Conservation (phyloP, 2,888 invertebrate genomes). For the Cabera pusaria region DNA sequence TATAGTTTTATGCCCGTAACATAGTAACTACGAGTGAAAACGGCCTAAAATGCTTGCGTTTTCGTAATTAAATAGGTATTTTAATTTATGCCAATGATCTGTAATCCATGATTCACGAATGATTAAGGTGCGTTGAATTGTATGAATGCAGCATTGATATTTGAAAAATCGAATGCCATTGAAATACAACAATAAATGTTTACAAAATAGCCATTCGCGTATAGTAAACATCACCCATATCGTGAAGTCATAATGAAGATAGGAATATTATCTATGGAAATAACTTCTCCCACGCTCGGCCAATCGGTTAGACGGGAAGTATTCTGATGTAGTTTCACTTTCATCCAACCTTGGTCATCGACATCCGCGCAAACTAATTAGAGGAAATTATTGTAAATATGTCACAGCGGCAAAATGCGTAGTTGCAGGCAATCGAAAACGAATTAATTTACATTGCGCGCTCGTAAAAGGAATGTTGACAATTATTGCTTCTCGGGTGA, state of each 20-base stretch:
- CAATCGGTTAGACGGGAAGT: conserved; percentile 52
- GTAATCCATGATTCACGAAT: too few species aligned
- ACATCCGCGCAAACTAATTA: conserved; percentile 49
- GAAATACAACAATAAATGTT: conserved; percentile 15
- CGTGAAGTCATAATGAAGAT: conserved; percentile 17
- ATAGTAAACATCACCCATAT: conserved; percentile 25
- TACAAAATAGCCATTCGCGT: conserved; percentile 14
- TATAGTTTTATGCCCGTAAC: too few species aligned
- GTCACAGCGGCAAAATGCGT: conserved; percentile 25
- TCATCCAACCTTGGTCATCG: conserved; percentile 63
- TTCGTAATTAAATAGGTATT: too few species aligned
- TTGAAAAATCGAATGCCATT: conserved; percentile 11
- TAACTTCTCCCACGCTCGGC: conserved; percentile 53
- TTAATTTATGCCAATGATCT: too few species aligned
- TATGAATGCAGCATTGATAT: conserved; percentile 10
- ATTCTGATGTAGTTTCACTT: conserved; percentile 63
- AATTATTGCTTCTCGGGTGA: conserved; percentile 60
- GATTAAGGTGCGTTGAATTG: not conserved
- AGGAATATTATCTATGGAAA: conserved; percentile 35
- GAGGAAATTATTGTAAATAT: conserved; percentile 39
- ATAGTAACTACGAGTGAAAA: too few species aligned
- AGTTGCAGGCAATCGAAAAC: conserved; percentile 9
- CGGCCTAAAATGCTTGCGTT: too few species aligned
- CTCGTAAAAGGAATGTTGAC: conserved; percentile 42
- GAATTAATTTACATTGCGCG: conserved; percentile 34